Conservation (phyloP, 1,140 invertebrate genomes). For the Neodiprion fabricii region DNA sequence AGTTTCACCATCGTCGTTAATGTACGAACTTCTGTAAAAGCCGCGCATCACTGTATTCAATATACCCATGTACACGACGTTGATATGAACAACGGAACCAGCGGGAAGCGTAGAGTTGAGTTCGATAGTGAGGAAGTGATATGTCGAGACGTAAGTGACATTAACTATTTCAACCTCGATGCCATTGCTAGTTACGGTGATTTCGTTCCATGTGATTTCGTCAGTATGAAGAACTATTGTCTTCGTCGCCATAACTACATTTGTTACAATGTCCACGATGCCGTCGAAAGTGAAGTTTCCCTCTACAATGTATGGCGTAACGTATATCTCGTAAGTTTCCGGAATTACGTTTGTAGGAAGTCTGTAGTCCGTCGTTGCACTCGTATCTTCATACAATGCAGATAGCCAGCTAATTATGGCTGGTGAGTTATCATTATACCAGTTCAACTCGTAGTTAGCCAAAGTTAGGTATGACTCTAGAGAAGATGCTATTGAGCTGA, state of each 20-base stretch:
- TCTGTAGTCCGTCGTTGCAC: conserved; percentile 28
- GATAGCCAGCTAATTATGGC: conserved; percentile 31
- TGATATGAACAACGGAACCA: conserved; percentile 51
- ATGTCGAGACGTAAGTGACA: neutral
- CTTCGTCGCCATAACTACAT: conserved; percentile 49
- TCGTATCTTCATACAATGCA: conserved; percentile 13
- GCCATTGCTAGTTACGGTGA: conserved; percentile 25
- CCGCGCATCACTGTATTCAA: conserved; percentile 71
- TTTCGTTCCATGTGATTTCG: conserved; percentile 40
- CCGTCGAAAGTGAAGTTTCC: conserved; percentile 62
- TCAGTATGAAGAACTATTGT: conserved; percentile 64
- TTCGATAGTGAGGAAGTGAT: conserved; percentile 45
- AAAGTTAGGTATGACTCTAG: conserved; percentile 28
- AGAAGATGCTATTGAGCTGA: conserved; percentile 13
- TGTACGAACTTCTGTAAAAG: conserved; percentile 83
- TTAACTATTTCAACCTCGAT: neutral
- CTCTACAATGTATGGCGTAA: conserved; percentile 16
- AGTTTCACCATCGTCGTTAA: conserved; percentile 49
- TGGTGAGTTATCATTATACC: conserved; percentile 21
- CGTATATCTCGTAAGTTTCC: conserved; percentile 27
- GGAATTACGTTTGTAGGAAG: conserved; percentile 38
- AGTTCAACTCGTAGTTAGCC: conserved; percentile 35
- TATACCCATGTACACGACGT: conserved; percentile 61
- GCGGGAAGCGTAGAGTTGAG: conserved; percentile 42
- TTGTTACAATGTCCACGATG: conserved; percentile 55